Percentiles rank a stretch among this genome's conserved stretches.
Conservation (phyloP, 2,797 vertebrate genomes). For the Balearica regulorum region DNA sequence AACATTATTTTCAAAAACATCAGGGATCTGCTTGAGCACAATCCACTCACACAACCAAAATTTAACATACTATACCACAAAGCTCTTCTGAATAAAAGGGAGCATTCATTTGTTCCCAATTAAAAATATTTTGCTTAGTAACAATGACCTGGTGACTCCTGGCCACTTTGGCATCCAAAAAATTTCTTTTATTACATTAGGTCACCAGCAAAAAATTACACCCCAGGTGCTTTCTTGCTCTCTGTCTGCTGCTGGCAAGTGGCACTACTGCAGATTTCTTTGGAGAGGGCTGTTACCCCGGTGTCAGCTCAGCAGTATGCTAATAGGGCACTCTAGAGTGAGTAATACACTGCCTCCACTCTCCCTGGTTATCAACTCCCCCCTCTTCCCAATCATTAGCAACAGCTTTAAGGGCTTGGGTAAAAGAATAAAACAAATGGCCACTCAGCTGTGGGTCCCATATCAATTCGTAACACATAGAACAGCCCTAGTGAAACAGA, state of each 20-base stretch:
- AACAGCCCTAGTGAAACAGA: neutral
- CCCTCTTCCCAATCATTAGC: neutral
- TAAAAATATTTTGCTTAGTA: neutral
- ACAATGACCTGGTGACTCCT: neutral
- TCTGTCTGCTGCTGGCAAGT: neutral
- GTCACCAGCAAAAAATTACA: neutral
- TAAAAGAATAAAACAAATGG: neutral
- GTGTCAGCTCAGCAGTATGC: neutral
- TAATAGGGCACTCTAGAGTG: neutral
- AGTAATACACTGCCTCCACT: neutral
- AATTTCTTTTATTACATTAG: neutral
- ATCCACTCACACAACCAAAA: neutral
- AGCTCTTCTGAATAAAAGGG: neutral
- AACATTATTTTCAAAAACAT: neutral
- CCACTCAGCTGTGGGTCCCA: neutral
- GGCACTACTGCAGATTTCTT: neutral
- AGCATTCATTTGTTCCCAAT: neutral
- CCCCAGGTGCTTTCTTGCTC: neutral
- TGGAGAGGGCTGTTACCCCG: neutral
- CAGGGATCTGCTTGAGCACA: neutral
- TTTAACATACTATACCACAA: neutral
- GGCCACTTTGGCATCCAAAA: neutral
- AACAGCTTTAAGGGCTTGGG: neutral
- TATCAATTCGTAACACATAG: neutral
- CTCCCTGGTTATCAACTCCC: neutral